Evolutionary conservation across 2,797 vertebrate genomes (phyloP).

Genomic region (Propithecus deckenii): DNA sequence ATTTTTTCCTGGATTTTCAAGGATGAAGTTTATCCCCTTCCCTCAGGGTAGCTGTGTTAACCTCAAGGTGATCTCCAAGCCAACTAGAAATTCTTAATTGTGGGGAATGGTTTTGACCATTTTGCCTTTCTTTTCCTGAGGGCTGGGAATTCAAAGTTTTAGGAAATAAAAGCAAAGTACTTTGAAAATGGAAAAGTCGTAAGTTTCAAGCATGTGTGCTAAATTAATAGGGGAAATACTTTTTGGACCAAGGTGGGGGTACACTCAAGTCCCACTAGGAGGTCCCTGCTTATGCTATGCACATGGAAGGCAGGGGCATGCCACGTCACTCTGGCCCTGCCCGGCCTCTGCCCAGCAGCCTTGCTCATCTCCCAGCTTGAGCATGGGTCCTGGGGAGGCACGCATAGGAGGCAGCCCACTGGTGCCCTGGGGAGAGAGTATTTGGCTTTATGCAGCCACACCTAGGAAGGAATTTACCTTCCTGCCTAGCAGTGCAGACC

Average conservation of each 20-base stretch:
- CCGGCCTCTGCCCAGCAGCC: neutral
- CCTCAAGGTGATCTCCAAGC: neutral
- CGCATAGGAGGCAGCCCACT: neutral
- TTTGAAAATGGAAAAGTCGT: neutral
- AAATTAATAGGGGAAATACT: neutral
- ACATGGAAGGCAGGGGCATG: neutral
- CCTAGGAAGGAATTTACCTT: conserved; percentile 59
- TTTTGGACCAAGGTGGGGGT: neutral
- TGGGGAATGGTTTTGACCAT: neutral
- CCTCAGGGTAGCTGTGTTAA: neutral
- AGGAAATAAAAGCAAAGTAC: neutral
- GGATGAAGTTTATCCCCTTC: neutral
- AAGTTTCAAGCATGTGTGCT: neutral
- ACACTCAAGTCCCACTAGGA: neutral
- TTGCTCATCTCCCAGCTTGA: neutral
- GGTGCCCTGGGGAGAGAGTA: neutral
- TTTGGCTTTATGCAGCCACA: neutral
- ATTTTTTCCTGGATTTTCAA: neutral
- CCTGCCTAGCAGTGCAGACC: conserved; percentile 61
- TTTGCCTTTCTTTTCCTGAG: neutral
- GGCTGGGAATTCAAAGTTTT: neutral
- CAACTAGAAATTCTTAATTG: neutral
- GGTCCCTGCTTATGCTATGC: neutral
- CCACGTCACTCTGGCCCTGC: too few species aligned
- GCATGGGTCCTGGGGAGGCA: neutral